Base-by-base conservation (phyloP, 2,888 invertebrate species). In the Philaethria dido region DNA sequence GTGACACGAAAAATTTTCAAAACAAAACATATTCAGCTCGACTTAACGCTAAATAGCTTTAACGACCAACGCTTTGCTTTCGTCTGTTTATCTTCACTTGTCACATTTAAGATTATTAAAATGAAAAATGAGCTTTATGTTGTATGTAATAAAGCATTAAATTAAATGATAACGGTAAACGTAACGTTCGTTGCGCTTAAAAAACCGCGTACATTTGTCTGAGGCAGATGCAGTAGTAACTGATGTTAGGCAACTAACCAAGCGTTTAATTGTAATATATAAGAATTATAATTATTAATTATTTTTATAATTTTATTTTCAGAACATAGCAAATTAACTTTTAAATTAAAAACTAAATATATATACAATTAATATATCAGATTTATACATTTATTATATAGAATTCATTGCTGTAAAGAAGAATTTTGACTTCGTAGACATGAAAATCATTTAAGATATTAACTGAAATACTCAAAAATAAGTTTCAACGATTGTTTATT, bases 151-250 rank as follows among this genome's bases (percentile, higher is more conserved):
- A 73, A 65, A 69, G 70, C 64, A 20, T 54, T 68, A 69, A 69
- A 70, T 63, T 59, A 61, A 69, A 70, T 67, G 74, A 69, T 74
- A 75, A 61, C 44, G 22, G 39, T 29, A 79, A 78, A 77, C 80
- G 79, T 84, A 82, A 84, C 81, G 83, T 82, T 83, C 81, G 84
- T 80, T 84, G 86, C 86, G 85, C 84, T 89, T 88, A 89, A 90
- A 89, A 89, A 90, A 89, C 89, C 89, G 83, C 90, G 85, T 88
- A 86, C 89, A 89, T 90, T 90, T 90, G 90, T 90, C 89, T 88
- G 83, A 84, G 83, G 88, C 90, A 89, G 89, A 89, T 89, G 90
- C 90, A 89, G 89, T 82, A 84, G 86, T 85, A 86, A 87, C 85
- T 78, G 74, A 74, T 69, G 77, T 75, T 70, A 71, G 80, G 85